Evolutionary conservation across 2,797 vertebrate species (phyloP).

Genomic region (Picus viridis): DNA sequence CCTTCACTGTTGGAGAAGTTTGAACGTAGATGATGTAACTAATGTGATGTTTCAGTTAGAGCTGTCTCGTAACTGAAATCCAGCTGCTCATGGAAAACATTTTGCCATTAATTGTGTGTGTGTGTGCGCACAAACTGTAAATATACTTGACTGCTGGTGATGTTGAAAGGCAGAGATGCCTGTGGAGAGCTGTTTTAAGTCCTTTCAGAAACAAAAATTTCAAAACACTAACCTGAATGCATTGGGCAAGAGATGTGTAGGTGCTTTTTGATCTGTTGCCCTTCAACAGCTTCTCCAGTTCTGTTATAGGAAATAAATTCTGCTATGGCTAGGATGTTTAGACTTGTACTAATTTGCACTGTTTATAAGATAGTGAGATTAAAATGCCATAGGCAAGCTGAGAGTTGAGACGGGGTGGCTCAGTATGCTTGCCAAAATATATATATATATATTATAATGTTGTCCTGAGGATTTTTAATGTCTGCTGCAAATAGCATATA

Average conservation of each 20-base stretch:
- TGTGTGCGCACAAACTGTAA: constrained; percentile 49
- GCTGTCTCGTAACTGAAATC: constrained; percentile 15
- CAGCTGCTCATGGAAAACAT: constrained; percentile 33
- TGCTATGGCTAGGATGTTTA: constrained; percentile 61
- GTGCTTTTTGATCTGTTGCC: not conserved
- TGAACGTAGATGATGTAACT: not conserved
- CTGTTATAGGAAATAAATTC: constrained; percentile 40
- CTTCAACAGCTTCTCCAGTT: constrained; percentile 39
- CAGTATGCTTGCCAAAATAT: not conserved
- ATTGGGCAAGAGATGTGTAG: not conserved
- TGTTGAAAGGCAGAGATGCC: not conserved
- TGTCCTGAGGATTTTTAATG: constrained; percentile 34
- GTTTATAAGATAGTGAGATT: constrained; percentile 56
- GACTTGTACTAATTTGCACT: constrained; percentile 66
- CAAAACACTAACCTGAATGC: constrained; percentile 16
- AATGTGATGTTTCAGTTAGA: constrained; percentile 56
- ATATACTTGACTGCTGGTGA: constrained; percentile 55
- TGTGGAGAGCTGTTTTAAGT: constrained; percentile 15
- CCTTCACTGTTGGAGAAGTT: constrained; percentile 32
- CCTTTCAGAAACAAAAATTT: not conserved
- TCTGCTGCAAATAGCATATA: constrained; percentile 45
- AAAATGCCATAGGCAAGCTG: constrained; percentile 63
- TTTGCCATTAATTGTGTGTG: constrained; percentile 60
- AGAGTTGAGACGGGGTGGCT: constrained; percentile 4
- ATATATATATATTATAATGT: constrained; percentile 25